These are phyloP conservation scores for Trypoxylon attenuatum DNA, from an alignment of 2,888 invertebrate genomes.

Conservation along the genomic window DNA sequence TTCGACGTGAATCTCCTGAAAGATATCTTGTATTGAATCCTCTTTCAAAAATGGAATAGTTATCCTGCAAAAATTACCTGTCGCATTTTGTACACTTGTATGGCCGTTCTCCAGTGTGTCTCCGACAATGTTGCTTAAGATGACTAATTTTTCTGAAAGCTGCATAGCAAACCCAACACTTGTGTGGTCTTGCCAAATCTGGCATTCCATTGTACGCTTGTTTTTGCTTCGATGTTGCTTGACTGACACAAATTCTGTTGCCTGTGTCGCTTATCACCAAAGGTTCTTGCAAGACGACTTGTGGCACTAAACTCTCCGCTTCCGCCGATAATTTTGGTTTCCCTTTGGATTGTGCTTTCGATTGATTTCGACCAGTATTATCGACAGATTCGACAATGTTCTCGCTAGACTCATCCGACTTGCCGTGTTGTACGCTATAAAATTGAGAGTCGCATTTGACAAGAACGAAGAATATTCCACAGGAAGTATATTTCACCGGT, in stretches of 20 bases:
- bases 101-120: constrained; percentile 71
- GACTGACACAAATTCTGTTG: constrained; percentile 64
- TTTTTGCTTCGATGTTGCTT: constrained; percentile 62
- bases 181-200: constrained; percentile 73
- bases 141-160: constrained; percentile 79
- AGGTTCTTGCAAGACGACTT: constrained; percentile 77
- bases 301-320: constrained; percentile 66
- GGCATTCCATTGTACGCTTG: constrained; percentile 59
- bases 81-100: constrained; percentile 73
- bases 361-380: constrained; percentile 70
- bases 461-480: no score
- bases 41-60: not conserved
- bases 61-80: constrained; percentile 57
- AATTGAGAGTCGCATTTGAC: no score
- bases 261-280: constrained; percentile 76
- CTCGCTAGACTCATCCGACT: not conserved
- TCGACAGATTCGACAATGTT: constrained; percentile 45
- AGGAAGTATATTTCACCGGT: not conserved
- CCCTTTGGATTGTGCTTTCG: constrained; percentile 63
- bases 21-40: not conserved
- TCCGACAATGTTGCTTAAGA: constrained; percentile 75
- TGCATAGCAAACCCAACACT: constrained; percentile 73
- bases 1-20: constrained; percentile 76
- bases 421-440: not conserved
- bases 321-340: constrained; percentile 60